Base-by-base conservation (phyloP, 2,888 invertebrate genomes). In the Biston betularia region DNA sequence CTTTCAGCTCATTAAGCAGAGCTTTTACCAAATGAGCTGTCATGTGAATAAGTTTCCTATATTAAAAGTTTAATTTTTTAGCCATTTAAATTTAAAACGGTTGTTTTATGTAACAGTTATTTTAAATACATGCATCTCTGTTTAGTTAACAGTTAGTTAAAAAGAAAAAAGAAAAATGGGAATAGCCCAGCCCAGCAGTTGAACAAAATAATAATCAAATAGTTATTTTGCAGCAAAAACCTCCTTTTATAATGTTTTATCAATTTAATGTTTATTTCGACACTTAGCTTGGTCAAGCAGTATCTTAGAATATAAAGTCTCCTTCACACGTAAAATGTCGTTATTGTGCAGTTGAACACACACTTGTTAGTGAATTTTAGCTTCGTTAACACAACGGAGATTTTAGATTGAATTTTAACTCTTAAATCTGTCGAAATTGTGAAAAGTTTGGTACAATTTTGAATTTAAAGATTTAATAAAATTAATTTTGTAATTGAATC, bases 251-350 rank as follows among this genome's bases (percentile, higher is more conserved):
- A 24, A 24, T 24, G 3, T 24, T 24, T 24, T 1, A 1, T 40
- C 1, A 40, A 40, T 40, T 40, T 7, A 40, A 40, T 7, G 6
- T 10, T 44, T 12, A 34, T 5, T 35, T 52, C 35, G n/a, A n/a
- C 52, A n/a, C n/a, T 58, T 42, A 48, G 3, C 54, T n/a, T 34
- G 12, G 40, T 58, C 42, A 42, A 33, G 50, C 59, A 60, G 52
- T 65, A 61, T 61, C 42, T 10, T 46, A 56, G 73, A 38, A 70
- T 66, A 70, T 75, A 65, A 72, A 70, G 70, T 60, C 55, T 68
- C 35, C 49, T 50, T 66, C 35, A 60, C 63, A 54, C 62, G 63
- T 66, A 73, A 77, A 75, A 75, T 74, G 70, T 74, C 35, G 65
- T 64, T 64, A 64, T 63, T 72, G 53, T 55, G 59, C 58, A 65